Evolutionary conservation across 2,113 vertebrate genomes (phyloP), one percentile per base, ranked within the genome.

Genomic region (Neopipo cinnamomea): DNA sequence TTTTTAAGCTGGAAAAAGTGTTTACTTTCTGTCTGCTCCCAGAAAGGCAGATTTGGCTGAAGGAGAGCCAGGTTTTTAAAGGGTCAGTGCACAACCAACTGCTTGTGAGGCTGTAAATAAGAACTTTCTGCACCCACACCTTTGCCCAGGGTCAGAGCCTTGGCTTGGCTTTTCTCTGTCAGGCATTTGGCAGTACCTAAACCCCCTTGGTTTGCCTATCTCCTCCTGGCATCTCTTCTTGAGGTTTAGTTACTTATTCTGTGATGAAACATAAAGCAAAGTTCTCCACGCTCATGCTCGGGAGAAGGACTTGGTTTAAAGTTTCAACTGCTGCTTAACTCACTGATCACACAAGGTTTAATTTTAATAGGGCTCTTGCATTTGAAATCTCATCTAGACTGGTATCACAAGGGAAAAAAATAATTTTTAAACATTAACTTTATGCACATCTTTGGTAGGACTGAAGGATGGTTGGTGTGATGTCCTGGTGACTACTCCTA

Each of bases 201-300:
- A 31, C 53, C 49, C 31, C 20, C 67, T 58, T 15, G 14, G 17
- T 65, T 62, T 63, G 14, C 33, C 68, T 46, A 1, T 89, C 76
- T 82, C 33, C 63, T 52, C 44, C 49, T 46, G n/a, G 41, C 72
- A 47, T 89, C 91, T 92, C 56, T 44, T 76, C 55, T 15, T 17
- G 68, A 73, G 58, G 62, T 93, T 96, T 87, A 58, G 86, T 79
- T 95, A 86, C 70, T 97, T 94, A 91, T 94, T 91, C 30, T 50
- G 41, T 90, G 74, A 37, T 42, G 61, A 84, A 96, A 93, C 35
- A 17, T 37, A 73, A 68, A 71, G 42, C 93, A 93, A 75, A 93
- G 93, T 90, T 95, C 83, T 96, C 82, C 88, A 80, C 1, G 24
- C 74, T 82, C 0, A 0, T 83, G 77, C 85, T 79, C 80, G 35